Evolutionary conservation across 1,140 invertebrate species (phyloP).

Genomic region (Anagrus nilaparvatae): DNA sequence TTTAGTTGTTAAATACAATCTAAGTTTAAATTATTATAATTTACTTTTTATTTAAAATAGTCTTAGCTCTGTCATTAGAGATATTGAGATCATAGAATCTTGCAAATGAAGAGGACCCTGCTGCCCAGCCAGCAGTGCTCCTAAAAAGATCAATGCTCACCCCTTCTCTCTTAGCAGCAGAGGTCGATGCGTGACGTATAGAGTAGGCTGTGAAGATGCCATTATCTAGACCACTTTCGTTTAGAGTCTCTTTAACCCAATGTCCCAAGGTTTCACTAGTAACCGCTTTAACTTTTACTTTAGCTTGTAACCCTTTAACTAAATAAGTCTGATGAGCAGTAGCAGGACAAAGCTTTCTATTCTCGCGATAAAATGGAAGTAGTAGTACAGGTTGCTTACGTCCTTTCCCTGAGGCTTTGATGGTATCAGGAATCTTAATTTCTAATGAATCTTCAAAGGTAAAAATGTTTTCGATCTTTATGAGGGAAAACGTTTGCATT

Average conservation of each 20-base stretch:
- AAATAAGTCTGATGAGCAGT: background rate
- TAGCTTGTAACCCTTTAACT: background rate
- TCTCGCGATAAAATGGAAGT: background rate
- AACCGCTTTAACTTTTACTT: background rate
- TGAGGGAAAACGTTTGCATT: constrained; percentile 12
- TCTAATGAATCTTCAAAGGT: background rate
- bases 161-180: constrained; percentile 4
- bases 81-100: constrained; percentile 9
- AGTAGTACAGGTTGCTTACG: background rate
- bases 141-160: background rate
- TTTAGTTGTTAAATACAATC: no score
- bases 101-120: background rate
- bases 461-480: constrained; percentile 3
- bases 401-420: constrained; percentile 3
- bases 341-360: constrained; percentile 1
- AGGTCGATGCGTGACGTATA: constrained; percentile 2
- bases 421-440: constrained; percentile 3
- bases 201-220: constrained; percentile 10
- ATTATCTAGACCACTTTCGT: constrained; percentile 8
- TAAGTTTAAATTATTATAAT: no score
- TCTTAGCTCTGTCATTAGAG: no score
- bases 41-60: no score
- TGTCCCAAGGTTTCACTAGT: constrained; percentile 4
- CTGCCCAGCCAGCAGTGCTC: background rate
- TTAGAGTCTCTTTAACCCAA: constrained; percentile 9